Evolutionary conservation across 2,797 vertebrate genomes (phyloP).

Genomic region (Trachops cirrhosus): DNA sequence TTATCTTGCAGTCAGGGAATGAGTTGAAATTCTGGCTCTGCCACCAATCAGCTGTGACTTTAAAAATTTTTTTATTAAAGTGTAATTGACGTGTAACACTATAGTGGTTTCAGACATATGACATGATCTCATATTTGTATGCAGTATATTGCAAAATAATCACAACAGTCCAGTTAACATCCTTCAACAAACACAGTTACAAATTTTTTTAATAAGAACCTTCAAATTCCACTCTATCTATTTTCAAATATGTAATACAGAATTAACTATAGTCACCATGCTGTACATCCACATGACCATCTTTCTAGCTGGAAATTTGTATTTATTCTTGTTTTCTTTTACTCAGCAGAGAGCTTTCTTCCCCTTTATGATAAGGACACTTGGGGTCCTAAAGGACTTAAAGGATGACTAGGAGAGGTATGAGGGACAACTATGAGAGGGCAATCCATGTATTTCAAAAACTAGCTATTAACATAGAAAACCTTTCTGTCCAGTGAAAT

Average conservation of each 20-base stretch:
- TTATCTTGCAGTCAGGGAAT: not conserved
- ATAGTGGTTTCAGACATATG: not conserved
- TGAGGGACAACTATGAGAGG: not conserved
- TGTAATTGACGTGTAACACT: not conserved
- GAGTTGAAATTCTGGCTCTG: not conserved
- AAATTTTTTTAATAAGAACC: not conserved
- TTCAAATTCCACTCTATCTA: not conserved
- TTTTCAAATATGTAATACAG: not conserved
- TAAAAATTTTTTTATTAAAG: not conserved
- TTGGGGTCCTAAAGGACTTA: not conserved
- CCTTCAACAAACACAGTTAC: not conserved
- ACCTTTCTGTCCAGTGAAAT: not conserved
- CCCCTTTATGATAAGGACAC: not conserved
- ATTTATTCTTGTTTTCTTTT: constrained; percentile 1
- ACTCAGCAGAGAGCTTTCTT: not conserved
- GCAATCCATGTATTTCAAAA: not conserved
- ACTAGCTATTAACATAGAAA: not conserved
- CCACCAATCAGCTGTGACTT: not conserved
- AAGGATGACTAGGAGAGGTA: not conserved
- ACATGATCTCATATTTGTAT: not conserved
- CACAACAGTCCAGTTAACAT: not conserved
- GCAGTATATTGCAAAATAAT: not conserved
- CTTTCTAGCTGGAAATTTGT: not conserved
- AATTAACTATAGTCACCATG: not conserved
- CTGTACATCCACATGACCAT: not conserved